Evolutionary conservation across 2,113 vertebrate species (phyloP).

Genomic region (Ptilonorhynchus violaceus): DNA sequence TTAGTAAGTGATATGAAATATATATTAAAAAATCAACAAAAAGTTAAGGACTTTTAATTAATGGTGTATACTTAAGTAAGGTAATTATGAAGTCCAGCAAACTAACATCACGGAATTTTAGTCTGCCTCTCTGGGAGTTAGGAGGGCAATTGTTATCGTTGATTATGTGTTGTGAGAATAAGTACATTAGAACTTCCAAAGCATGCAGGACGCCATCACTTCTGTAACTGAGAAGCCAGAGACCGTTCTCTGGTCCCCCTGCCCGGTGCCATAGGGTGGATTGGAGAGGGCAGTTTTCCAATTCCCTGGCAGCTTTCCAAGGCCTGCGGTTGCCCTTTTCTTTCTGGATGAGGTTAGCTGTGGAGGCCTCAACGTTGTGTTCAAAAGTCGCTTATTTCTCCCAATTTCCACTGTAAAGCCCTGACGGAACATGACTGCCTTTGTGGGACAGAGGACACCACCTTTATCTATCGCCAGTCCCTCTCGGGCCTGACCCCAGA

Average conservation of each 20-base stretch:
- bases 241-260: neutral
- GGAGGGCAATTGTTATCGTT: neutral
- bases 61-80: fast-evolving
- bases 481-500: neutral
- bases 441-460: fast-evolving
- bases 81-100: neutral
- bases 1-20: neutral
- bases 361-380: neutral
- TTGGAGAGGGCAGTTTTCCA: neutral
- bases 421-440: fast-evolving
- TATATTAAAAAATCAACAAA: neutral
- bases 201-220: neutral
- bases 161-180: neutral
- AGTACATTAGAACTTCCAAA: neutral
- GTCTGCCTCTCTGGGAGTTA: neutral
- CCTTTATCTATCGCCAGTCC: neutral
- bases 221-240: fast-evolving
- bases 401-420: neutral
- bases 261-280: fast-evolving
- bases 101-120: neutral
- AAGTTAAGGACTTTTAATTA: neutral
- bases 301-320: neutral
- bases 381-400: neutral
- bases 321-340: neutral
- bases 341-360: no score